A percentile compares a stretch with the other conserved stretches of the same genome.
Conservation (phyloP, 2,888 invertebrate species). For the Reticulitermes lucifugus region DNA sequence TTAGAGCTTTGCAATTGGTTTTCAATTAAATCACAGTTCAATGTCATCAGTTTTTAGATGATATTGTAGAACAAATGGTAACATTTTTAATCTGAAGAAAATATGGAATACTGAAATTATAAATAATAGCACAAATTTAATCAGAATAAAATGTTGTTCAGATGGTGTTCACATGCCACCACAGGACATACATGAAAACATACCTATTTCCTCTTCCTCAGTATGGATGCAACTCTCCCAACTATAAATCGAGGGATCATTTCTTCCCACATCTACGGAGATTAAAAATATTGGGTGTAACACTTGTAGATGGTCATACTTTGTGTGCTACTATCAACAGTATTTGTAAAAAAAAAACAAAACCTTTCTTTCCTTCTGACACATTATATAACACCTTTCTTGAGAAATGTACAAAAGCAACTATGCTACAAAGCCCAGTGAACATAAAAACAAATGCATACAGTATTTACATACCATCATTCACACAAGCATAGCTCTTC, state of each 20-base stretch:
- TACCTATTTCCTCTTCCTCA: not conserved
- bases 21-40: not conserved
- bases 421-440: constrained; percentile 1
- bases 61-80: not conserved
- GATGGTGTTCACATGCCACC: not conserved
- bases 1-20: not conserved
- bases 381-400: constrained; percentile 2
- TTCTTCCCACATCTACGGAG: not conserved
- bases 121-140: not conserved
- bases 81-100: not conserved
- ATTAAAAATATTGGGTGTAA: not conserved
- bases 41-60: not conserved
- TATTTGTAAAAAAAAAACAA: not conserved
- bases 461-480: constrained; percentile 18
- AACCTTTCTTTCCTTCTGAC: not conserved
- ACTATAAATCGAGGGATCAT: not conserved
- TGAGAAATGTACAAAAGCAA: not conserved
- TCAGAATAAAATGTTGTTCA: not conserved
- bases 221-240: not conserved
- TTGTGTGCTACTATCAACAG: not conserved
- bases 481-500: not conserved
- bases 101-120: not conserved
- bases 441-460: constrained; percentile 23
- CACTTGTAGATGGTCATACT: not conserved
- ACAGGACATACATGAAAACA: not conserved